Evolutionary conservation across 2,797 vertebrate species (phyloP), one percentile per base, ranked within the genome.

Genomic region (Micropoecilia bifurca): DNA sequence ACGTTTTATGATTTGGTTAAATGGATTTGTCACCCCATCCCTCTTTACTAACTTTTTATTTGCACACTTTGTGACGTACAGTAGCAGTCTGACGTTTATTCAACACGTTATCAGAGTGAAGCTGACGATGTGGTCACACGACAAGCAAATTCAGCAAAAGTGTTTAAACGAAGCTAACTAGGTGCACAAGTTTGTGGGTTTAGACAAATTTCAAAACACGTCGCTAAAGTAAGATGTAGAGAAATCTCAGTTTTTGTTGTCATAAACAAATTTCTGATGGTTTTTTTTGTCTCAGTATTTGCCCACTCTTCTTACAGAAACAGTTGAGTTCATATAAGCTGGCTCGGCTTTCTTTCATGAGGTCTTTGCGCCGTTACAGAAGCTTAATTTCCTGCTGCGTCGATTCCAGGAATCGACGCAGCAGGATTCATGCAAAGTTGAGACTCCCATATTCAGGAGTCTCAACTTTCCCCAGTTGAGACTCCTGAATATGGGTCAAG

Each of bases 1-100:
- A 82, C 73, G 39, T 75, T 84, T 80, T 72, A 53, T 7, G 3
- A 87, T 53, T 75, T 45, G 61, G 5, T 78, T 33, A 63, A 66
- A 47, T 80, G n/a, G 71, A 47, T 48, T 47, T 28, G 13, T 61
- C 28, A 61, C 57, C 59, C 77, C 39, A 80, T 5, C 14, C 39
- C 53, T 75, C 16, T 73, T 1, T 80, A 6, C 80, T 69, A 28
- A 77, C 68, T 13, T 75, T 75, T 61, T 71, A 46, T 78, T 71
- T 78, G 71, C 76, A 76, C 71, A 43, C 59, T 69, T 78, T 39
- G 73, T 78, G 36, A 45, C 10, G 0, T 6, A 4, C 68, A 28
- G 68, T 46, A 28, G 13, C 13, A 45, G 68, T 30, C 68, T 46
- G 68, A 46, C 0, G 43, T 71, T 71, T 68, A 68, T 68, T 36